Conservation (phyloP, 35 echinoderm and acorn worm genomes). For the Stichopus chloronotus region DNA sequence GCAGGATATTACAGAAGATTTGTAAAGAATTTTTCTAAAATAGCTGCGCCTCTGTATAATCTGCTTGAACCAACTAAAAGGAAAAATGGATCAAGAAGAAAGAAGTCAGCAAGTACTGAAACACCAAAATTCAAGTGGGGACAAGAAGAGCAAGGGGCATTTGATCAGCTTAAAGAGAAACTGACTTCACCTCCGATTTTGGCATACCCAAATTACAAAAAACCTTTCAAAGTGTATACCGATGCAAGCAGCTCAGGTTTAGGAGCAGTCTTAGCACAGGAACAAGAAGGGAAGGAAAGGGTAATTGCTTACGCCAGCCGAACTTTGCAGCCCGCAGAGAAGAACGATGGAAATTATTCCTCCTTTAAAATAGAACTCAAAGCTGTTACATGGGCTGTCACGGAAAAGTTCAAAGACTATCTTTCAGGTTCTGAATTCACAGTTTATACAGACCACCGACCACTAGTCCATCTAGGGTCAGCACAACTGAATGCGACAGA, state of each 20-base stretch:
- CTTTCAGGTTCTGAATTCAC: too few species aligned
- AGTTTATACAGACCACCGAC: too few species aligned
- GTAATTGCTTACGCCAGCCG: constrained; percentile 71
- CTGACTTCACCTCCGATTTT: constrained; percentile 55
- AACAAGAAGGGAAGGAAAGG: constrained; percentile 37
- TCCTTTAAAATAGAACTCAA: constrained; percentile 68
- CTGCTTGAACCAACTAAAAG: constrained; percentile 17
- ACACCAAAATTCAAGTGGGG: constrained; percentile 42
- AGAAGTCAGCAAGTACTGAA: not conserved
- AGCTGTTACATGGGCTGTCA: too few species aligned
- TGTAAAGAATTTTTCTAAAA: constrained; percentile 63
- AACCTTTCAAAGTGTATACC: constrained; percentile 59
- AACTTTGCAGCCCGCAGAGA: constrained; percentile 48
- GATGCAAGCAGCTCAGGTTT: constrained; percentile 60
- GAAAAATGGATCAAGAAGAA: constrained; percentile 5
- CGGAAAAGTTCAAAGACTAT: too few species aligned
- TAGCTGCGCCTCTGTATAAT: constrained; percentile 64
- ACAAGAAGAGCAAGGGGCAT: constrained; percentile 31
- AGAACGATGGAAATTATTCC: constrained; percentile 57
- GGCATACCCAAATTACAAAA: constrained; percentile 63
- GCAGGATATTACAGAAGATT: constrained; percentile 72
- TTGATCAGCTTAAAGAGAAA: constrained; percentile 37
- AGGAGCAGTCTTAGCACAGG: constrained; percentile 64
- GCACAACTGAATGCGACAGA: constrained; percentile 58
- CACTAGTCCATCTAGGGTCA: constrained; percentile 47